These are phyloP conservation scores for Lamellibrachia columna DNA, from an alignment of 2,888 invertebrate species.

Conservation along the genomic window DNA sequence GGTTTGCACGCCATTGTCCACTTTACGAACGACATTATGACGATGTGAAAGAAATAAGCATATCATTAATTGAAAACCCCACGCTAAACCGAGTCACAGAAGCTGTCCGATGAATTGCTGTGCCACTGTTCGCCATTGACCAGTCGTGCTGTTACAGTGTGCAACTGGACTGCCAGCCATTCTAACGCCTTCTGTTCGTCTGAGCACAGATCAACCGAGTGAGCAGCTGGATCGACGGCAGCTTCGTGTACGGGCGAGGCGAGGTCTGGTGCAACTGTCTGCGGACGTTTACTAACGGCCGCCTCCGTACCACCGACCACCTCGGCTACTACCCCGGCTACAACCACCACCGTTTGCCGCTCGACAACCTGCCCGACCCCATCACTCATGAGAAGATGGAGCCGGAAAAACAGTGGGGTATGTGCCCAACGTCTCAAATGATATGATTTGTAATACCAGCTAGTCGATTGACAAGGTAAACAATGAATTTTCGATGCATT, in stretches of 20 bases:
- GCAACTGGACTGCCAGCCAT: background rate
- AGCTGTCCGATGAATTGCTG: no score
- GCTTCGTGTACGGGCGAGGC: slow-evolving; percentile 96
- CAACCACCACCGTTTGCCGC: slow-evolving; percentile 70
- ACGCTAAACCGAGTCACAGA: no score
- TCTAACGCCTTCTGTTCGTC: slow-evolving; percentile 28
- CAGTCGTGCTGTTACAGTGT: no score
- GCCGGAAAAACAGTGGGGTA: slow-evolving; percentile 54
- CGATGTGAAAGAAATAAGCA: no score
- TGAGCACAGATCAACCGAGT: slow-evolving; percentile 88
- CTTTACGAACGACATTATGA: no score
- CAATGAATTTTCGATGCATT: no score
- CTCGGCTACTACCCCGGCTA: slow-evolving; percentile 68
- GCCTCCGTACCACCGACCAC: slow-evolving; percentile 68
- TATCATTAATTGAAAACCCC: no score
- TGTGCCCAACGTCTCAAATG: background rate
- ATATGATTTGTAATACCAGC: background rate
- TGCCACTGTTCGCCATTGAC: no score
- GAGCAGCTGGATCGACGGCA: slow-evolving; percentile 98
- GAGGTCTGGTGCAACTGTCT: slow-evolving; percentile 97
- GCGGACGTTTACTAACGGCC: slow-evolving; percentile 86
- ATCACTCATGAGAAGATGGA: slow-evolving; percentile 67
- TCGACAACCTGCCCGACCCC: slow-evolving; percentile 73
- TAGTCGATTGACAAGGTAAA: background rate
- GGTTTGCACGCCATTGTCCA: no score